Conservation (phyloP, 2,113 vertebrate species). For the Lagopus leucura region DNA sequence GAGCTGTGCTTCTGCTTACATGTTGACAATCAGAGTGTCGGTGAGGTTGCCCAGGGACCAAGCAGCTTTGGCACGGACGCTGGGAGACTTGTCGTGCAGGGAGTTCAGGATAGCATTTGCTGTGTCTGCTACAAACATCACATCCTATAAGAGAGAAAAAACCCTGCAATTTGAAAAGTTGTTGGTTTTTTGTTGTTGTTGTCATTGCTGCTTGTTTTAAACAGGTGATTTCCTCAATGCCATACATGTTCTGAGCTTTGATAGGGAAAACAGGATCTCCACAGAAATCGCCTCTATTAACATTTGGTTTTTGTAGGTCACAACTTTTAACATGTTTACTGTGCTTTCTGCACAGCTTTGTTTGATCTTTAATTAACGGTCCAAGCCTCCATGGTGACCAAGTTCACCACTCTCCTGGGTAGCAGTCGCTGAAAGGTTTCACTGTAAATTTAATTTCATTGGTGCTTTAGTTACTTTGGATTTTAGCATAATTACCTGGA, state of each 20-base stretch:
- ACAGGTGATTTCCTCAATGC: not conserved
- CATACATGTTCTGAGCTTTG: not conserved
- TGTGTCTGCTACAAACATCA: constrained; percentile 96
- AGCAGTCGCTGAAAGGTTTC: not conserved
- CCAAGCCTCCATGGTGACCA: not conserved
- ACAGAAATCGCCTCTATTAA: not conserved
- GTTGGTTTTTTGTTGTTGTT: too few relatives aligned
- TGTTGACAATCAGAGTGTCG: constrained; percentile 93
- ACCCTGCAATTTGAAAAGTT: not conserved
- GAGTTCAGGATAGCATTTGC: constrained; percentile 91
- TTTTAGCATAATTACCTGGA: constrained; percentile 25
- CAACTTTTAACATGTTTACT: not conserved
- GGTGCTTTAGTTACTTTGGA: constrained; percentile 13
- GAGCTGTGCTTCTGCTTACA: constrained; percentile 77
- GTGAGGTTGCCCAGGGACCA: constrained; percentile 98
- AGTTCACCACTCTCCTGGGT: not conserved
- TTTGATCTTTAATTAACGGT: not conserved
- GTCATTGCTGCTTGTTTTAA: not conserved
- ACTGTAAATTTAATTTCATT: not conserved
- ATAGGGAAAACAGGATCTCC: not conserved
- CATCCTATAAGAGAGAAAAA: constrained; percentile 81
- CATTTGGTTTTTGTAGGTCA: not conserved
- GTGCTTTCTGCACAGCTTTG: not conserved
- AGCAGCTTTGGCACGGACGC: constrained; percentile 93
- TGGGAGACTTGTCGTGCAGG: constrained; percentile 89